phyloP scores from a whole-genome alignment of 2,888 invertebrate genomes.

The Elmis aenea region DNA sequence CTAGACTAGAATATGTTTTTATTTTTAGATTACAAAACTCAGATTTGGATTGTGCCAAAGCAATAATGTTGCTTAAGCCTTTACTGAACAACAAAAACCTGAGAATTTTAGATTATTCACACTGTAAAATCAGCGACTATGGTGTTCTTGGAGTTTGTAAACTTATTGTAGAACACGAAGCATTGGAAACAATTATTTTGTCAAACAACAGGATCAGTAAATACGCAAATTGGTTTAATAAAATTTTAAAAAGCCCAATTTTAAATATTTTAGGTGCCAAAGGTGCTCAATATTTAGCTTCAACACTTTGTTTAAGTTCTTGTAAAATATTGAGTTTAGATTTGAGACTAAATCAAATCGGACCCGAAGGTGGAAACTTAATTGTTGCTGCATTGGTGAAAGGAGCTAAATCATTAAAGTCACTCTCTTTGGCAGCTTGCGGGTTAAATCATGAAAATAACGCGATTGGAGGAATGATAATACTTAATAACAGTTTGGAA shows the following conservation, averaged over 20 bases:
- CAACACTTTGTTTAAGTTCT: conserved; percentile 24
- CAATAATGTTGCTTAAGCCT: conserved; percentile 32
- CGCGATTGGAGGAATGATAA: conserved; percentile 30
- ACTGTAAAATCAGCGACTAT: conserved; percentile 37
- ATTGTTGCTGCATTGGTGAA: conserved; percentile 26
- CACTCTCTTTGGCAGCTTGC: conserved; percentile 34
- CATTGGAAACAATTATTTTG: conserved; percentile 31
- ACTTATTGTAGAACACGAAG: conserved; percentile 28
- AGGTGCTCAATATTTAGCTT: conserved; percentile 32
- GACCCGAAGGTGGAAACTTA: conserved; percentile 27
- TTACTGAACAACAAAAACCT: conserved; percentile 32
- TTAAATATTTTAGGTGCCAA: conserved; percentile 29
- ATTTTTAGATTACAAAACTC: conserved; percentile 36
- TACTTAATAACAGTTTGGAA: conserved; percentile 30
- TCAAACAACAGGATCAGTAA: conserved; percentile 38
- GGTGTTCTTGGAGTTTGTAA: conserved; percentile 35
- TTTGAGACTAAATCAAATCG: conserved; percentile 34
- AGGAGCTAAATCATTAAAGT: conserved; percentile 25
- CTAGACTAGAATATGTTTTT: too few relatives aligned
- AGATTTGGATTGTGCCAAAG: conserved; percentile 36
- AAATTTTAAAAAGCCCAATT: too few relatives aligned
- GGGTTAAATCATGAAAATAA: conserved; percentile 30
- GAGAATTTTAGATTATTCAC: conserved; percentile 37
- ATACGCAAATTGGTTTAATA: too few relatives aligned
- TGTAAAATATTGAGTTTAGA: conserved; percentile 29